Evolutionary conservation across 64 coral and sea anemone genomes (phyloP).

Genomic region (Dendronephthya gigantea): DNA sequence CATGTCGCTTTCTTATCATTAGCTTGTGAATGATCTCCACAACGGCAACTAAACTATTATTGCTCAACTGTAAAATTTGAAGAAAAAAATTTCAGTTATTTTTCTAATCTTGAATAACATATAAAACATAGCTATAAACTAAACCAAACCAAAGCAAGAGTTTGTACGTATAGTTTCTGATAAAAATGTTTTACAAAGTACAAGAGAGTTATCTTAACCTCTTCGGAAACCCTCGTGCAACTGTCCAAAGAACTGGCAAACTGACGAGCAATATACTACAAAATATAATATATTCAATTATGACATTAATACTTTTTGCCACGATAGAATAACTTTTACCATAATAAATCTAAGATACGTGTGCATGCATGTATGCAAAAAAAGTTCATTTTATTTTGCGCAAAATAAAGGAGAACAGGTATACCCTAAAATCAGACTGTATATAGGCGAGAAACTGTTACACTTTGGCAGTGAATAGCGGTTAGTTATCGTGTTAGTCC

Average conservation of each 20-base stretch:
- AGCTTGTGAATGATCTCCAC: neutral
- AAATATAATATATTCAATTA: no score
- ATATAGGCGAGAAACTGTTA: no score
- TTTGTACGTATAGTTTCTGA: neutral
- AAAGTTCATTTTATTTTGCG: no score
- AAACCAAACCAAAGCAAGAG: neutral
- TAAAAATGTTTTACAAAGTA: neutral
- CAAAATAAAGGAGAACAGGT: no score
- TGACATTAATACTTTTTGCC: no score
- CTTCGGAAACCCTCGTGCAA: neutral
- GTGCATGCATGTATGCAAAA: no score
- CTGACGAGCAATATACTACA: neutral
- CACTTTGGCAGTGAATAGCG: no score
- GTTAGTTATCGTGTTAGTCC: no score
- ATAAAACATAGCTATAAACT: neutral
- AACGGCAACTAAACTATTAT: neutral
- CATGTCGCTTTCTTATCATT: neutral
- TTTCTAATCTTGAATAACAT: neutral
- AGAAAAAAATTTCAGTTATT: neutral
- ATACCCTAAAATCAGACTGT: no score
- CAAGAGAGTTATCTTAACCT: neutral
- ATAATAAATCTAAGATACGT: no score
- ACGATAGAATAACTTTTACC: no score
- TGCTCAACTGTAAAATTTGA: neutral
- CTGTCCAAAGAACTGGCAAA: neutral